phyloP scores from a whole-genome alignment of 2,113 vertebrate species.

The Suncus etruscus region DNA sequence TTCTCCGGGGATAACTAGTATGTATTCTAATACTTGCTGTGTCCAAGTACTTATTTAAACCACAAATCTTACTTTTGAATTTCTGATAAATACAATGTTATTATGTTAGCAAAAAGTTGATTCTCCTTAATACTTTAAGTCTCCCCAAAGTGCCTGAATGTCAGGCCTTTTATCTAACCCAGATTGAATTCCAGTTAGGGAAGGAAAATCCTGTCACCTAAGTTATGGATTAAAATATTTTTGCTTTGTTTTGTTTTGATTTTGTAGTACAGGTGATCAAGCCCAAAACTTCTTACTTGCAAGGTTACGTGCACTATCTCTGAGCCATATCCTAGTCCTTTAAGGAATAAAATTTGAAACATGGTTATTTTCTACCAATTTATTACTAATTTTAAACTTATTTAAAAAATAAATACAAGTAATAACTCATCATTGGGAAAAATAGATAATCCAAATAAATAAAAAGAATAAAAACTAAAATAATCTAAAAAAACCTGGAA shows the following conservation, averaged over 20 bases:
- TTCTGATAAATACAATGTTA: neutral
- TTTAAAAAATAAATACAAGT: conserved; percentile 1
- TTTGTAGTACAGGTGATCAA: no score
- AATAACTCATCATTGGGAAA: neutral
- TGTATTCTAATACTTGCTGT: neutral
- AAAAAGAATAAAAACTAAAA: conserved; percentile 56
- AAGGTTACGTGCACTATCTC: no score
- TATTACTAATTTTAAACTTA: neutral
- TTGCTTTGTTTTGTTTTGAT: no score
- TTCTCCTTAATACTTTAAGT: neutral
- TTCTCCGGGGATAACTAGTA: neutral
- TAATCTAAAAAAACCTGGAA: conserved; percentile 26
- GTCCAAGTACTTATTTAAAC: conserved; percentile 8
- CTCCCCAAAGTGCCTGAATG: neutral
- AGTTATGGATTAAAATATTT: neutral
- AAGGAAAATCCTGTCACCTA: neutral
- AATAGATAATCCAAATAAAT: conserved; percentile 32
- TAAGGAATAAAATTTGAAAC: conserved; percentile 29
- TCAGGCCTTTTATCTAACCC: neutral
- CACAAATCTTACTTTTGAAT: neutral
- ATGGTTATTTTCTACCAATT: neutral
- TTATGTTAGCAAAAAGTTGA: neutral
- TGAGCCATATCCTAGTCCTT: neutral
- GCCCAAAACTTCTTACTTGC: no score
- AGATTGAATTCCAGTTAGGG: neutral